phyloP scores from a whole-genome alignment of 2,797 vertebrate species.

The Eulemur mongoz region DNA sequence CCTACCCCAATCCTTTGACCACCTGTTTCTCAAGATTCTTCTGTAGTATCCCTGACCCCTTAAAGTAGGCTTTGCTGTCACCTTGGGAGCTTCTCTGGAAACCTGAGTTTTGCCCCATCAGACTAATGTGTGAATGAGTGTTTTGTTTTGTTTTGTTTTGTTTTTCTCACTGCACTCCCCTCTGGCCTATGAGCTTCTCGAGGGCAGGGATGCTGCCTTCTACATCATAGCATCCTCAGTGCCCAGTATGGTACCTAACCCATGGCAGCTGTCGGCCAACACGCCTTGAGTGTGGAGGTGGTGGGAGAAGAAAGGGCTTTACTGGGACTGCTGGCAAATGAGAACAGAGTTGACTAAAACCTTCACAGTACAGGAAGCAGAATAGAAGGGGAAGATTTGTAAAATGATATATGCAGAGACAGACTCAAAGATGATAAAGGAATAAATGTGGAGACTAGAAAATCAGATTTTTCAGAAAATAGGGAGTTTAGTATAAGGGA shows the following conservation, averaged over 20 bases:
- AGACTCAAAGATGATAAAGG: background rate
- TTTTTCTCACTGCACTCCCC: background rate
- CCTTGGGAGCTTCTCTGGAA: background rate
- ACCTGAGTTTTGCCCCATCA: background rate
- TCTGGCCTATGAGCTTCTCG: background rate
- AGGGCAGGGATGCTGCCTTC: too few relatives aligned
- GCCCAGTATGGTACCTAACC: too few relatives aligned
- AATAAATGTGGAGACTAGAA: background rate
- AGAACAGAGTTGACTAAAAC: background rate
- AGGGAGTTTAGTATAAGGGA: background rate
- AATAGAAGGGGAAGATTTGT: background rate
- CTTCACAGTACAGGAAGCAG: background rate
- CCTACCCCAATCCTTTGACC: background rate
- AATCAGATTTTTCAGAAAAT: background rate
- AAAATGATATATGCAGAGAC: background rate
- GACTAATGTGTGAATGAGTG: background rate
- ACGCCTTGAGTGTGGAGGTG: fast-evolving
- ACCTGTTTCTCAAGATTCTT: background rate
- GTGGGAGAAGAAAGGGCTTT: background rate
- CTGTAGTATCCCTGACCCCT: background rate
- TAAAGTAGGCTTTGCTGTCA: background rate
- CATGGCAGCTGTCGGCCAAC: background rate
- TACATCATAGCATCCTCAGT: fast-evolving
- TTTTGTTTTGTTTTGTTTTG: too few relatives aligned
- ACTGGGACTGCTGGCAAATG: background rate